phyloP scores from a whole-genome alignment of 1,140 invertebrate genomes.

The Yoshiicerus persimilis region DNA sequence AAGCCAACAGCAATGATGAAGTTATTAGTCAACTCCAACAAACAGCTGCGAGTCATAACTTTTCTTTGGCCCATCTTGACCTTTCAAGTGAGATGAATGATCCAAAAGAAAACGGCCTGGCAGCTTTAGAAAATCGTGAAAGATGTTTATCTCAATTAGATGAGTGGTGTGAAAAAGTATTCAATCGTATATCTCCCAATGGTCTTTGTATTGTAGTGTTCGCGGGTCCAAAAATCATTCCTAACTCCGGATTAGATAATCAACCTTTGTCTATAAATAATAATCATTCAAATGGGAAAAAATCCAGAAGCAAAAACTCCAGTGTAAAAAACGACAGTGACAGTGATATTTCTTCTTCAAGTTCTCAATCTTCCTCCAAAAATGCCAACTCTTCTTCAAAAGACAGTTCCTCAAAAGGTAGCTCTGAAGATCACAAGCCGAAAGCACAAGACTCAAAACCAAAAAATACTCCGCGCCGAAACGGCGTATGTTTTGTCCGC shows the following conservation, averaged over 20 bases:
- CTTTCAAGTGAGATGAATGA: background rate
- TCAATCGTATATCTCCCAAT: constrained; percentile 32
- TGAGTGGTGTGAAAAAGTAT: constrained; percentile 31
- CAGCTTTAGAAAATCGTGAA: constrained; percentile 17
- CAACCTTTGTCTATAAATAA: background rate
- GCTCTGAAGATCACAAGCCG: background rate
- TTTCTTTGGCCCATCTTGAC: constrained; percentile 46
- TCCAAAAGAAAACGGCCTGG: background rate
- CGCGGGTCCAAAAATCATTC: constrained; percentile 31
- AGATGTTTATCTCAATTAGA: constrained; percentile 32
- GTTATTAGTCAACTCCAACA: constrained; percentile 31
- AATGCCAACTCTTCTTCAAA: background rate
- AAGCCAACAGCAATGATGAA: constrained; percentile 30
- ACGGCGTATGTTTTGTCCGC: constrained; percentile 40
- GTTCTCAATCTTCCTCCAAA: background rate
- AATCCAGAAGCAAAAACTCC: background rate
- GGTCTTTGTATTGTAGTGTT: constrained; percentile 39
- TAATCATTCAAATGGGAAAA: background rate
- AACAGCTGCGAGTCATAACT: constrained; percentile 36
- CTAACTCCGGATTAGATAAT: background rate
- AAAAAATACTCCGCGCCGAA: constrained; percentile 15
- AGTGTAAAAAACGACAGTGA: background rate
- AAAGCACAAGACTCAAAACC: background rate
- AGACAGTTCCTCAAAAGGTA: background rate
- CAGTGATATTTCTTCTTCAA: background rate